These are phyloP conservation scores for Axis porcinus DNA, from an alignment of 2,113 vertebrate species.

Conservation along the genomic window DNA sequence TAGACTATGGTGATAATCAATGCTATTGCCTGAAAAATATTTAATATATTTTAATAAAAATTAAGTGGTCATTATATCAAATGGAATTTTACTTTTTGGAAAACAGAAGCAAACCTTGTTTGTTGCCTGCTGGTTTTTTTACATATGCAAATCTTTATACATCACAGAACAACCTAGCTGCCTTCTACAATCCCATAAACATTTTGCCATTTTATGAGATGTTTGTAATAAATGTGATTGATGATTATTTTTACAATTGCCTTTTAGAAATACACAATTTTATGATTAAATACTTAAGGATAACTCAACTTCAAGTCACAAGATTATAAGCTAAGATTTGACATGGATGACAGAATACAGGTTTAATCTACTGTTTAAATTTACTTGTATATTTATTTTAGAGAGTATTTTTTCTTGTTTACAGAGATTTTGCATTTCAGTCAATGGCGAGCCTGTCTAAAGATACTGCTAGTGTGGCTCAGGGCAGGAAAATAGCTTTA, in stretches of 20 bases:
- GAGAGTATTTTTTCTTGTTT: constrained; percentile 73
- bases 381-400: constrained; percentile 75
- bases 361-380: constrained; percentile 71
- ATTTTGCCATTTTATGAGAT: constrained; percentile 82
- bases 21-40: constrained; percentile 65
- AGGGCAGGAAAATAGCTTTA: constrained; percentile 89
- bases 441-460: constrained; percentile 77
- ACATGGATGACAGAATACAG: constrained; percentile 47
- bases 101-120: constrained; percentile 76
- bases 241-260: constrained; percentile 79
- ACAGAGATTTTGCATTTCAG: constrained; percentile 77
- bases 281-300: constrained; percentile 75
- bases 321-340: constrained; percentile 41
- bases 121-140: constrained; percentile 79
- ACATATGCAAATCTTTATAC: constrained; percentile 80
- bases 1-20: constrained; percentile 25
- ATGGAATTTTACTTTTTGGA: constrained; percentile 75
- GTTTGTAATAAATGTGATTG: constrained; percentile 84
- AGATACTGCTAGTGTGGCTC: constrained; percentile 85
- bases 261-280: constrained; percentile 81
- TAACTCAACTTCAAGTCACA: constrained; percentile 67
- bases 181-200: constrained; percentile 78
- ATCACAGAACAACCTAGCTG: constrained; percentile 76
- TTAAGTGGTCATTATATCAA: constrained; percentile 71
- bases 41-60: constrained; percentile 73